Conservation (phyloP, 2,797 vertebrate genomes). For the Enoplosus armatus region DNA sequence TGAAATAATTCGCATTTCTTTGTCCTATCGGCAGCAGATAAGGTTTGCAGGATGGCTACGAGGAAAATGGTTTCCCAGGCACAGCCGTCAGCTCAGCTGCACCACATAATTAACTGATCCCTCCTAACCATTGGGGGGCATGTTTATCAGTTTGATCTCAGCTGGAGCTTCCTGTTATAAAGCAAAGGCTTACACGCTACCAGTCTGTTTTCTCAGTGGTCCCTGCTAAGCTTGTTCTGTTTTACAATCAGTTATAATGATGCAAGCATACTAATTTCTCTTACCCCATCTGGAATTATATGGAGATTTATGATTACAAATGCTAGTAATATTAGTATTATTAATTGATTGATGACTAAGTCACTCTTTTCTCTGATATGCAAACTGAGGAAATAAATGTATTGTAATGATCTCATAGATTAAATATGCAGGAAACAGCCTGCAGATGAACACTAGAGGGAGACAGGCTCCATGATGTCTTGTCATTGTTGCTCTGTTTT, state of each 20-base stretch:
- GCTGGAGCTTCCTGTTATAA: constrained; percentile 70
- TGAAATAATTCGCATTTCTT: constrained; percentile 59
- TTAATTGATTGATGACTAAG: too few species aligned
- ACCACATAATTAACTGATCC: constrained; percentile 70
- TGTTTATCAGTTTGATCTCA: constrained; percentile 75
- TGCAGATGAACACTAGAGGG: constrained; percentile 69
- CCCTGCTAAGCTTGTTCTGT: constrained; percentile 35
- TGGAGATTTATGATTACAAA: constrained; percentile 12
- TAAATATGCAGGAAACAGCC: constrained; percentile 20
- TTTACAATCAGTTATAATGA: constrained; percentile 18
- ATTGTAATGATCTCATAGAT: constrained; percentile 47
- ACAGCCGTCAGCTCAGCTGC: constrained; percentile 57
- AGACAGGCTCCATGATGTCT: constrained; percentile 51
- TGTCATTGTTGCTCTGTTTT: constrained; percentile 20
- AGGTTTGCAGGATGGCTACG: constrained; percentile 39
- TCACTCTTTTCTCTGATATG: neutral
- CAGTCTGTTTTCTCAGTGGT: constrained; percentile 43
- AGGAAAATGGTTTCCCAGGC: constrained; percentile 54
- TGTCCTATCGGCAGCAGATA: constrained; percentile 52
- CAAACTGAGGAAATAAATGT: neutral
- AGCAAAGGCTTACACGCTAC: constrained; percentile 51
- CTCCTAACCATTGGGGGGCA: constrained; percentile 40
- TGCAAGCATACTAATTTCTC: neutral
- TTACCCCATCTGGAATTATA: constrained; percentile 9
- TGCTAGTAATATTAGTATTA: too few species aligned